Conservation (phyloP, 1,140 invertebrate genomes). For the Delia radicum region DNA sequence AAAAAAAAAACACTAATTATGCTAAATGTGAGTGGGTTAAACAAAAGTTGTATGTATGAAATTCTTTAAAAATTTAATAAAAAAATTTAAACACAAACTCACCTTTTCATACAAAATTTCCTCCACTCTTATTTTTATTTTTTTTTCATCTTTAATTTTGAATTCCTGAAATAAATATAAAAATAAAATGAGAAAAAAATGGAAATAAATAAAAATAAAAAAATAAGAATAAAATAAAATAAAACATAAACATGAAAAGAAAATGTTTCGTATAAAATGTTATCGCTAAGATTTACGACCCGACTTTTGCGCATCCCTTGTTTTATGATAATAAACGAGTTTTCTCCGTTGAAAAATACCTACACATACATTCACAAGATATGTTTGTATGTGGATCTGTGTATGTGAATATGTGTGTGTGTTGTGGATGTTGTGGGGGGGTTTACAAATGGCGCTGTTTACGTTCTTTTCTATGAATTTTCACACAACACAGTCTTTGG, state of each 20-base stretch:
- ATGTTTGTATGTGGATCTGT: no score
- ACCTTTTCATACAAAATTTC: no score
- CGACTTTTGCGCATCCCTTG: slow-evolving; percentile 57
- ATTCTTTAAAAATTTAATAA: neutral
- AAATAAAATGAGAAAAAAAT: neutral
- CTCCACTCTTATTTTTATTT: neutral
- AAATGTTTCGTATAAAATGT: slow-evolving; percentile 58
- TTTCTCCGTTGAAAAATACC: slow-evolving; percentile 56
- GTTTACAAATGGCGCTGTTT: no score
- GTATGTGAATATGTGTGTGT: no score
- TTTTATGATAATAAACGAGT: slow-evolving; percentile 58
- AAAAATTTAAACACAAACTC: neutral
- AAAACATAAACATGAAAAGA: slow-evolving; percentile 40
- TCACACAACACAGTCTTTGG: no score
- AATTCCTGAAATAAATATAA: neutral
- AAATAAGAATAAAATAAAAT: neutral
- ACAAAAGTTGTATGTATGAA: no score
- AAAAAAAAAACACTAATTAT: neutral
- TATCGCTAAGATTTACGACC: slow-evolving; percentile 58
- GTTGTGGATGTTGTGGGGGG: no score
- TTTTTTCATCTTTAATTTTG: neutral
- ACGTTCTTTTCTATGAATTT: no score
- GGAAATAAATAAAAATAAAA: neutral
- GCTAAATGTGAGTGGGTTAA: neutral
- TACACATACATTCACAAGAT: neutral